Evolutionary conservation across 2,888 invertebrate genomes (phyloP).

Genomic region (Oligia strigilis): DNA sequence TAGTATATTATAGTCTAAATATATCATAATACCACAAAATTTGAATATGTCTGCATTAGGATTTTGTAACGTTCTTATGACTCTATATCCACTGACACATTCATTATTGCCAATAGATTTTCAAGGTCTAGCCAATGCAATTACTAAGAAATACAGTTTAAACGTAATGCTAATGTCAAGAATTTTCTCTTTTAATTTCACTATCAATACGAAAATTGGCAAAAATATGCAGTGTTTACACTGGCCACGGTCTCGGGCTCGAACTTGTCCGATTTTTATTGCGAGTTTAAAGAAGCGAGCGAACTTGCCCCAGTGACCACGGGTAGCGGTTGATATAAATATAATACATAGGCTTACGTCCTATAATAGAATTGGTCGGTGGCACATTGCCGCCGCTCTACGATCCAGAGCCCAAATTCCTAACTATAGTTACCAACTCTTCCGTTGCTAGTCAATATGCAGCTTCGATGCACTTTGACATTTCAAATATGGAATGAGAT

Average conservation of each 20-base stretch:
- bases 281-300: slow-evolving; percentile 85
- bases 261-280: slow-evolving; percentile 89
- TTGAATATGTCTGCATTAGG: slow-evolving; percentile 40
- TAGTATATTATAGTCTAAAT: slow-evolving; percentile 51
- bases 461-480: slow-evolving; percentile 71
- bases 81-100: slow-evolving; percentile 25
- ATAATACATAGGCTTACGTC: slow-evolving; percentile 81
- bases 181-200: slow-evolving; percentile 43
- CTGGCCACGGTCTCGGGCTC: slow-evolving; percentile 84
- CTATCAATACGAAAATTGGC: slow-evolving; percentile 64
- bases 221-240: slow-evolving; percentile 72
- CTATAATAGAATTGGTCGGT: slow-evolving; percentile 79
- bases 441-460: slow-evolving; percentile 63
- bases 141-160: slow-evolving; percentile 28
- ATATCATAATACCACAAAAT: slow-evolving; percentile 56
- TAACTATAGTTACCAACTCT: slow-evolving; percentile 60
- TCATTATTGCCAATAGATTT: slow-evolving; percentile 44
- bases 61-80: slow-evolving; percentile 46
- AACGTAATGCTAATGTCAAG: slow-evolving; percentile 24
- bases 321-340: slow-evolving; percentile 83
- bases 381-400: slow-evolving; percentile 75
- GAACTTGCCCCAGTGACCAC: slow-evolving; percentile 89
- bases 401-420: slow-evolving; percentile 71
- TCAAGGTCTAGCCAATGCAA: slow-evolving; percentile 53
- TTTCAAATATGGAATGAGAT: slow-evolving; percentile 59